Evolutionary conservation across 2,888 invertebrate genomes (phyloP), one percentile per base, ranked within the genome.

Genomic region (Hecatera dysodea): DNA sequence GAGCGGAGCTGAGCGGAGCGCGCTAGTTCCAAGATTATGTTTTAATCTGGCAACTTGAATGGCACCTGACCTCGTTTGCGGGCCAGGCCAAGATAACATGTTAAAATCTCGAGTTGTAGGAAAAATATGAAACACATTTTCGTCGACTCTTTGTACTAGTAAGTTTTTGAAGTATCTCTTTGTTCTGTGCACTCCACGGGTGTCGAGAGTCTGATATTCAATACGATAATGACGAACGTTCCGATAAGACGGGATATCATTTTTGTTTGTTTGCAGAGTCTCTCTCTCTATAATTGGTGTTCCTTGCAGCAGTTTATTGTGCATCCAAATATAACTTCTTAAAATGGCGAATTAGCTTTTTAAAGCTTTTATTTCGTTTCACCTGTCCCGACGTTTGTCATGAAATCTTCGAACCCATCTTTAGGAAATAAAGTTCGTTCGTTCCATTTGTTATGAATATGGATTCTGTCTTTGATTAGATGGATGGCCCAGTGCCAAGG

Each of bases 21-120:
- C 24, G 9, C 72, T 60, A 46, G 42, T 64, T 42, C 12, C 57
- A 50, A 52, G 33, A 71, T 79, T 70, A 70, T 60, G 65, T 62
- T 72, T 62, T 70, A 72, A 79, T 80, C 63, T 72, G 39, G 65
- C 44, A 42, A 46, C 60, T 33, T 70, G 62, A 73, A 76, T 68
- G 56, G 52, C 65, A 65, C 69, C 69, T 72, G 80, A 73, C 80
- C 77, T 73, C 56, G 59, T 77, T 73, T 63, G 59, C 42, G 33
- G 39, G 48, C 55, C 44, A 59, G 44, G 11, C 42, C 52, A 52
- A 29, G 60, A 56, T 57, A 69, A 42, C 66, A 69, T 53, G 48
- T 63, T 69, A 50, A 60, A 59, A 64, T 27, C 11, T 67, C 19
- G n/a, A 39, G 42, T 22, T 56, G 17, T 12, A 42, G n/a, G 11